Conservation (phyloP, 2,113 vertebrate species). For the Brachypteracias leptosomus region DNA sequence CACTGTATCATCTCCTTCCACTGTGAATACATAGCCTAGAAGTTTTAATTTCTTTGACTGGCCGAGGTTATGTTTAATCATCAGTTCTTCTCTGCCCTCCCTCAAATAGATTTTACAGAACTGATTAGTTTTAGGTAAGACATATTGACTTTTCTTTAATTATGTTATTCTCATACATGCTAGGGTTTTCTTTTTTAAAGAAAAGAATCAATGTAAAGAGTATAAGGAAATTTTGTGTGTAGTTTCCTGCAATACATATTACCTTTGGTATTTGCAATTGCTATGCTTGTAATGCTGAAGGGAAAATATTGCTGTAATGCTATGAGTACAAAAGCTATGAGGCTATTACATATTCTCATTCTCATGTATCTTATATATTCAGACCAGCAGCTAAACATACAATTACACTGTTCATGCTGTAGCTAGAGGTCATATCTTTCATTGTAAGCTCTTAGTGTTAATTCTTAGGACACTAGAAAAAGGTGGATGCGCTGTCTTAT, state of each 20-base stretch:
- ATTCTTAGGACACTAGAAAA: background rate
- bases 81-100: background rate
- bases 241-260: background rate
- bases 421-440: background rate
- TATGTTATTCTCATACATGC: background rate
- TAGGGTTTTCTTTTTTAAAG: background rate
- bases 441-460: background rate
- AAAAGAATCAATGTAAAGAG: background rate
- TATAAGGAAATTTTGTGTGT: background rate
- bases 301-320: background rate
- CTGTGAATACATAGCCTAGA: background rate
- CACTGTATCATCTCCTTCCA: background rate
- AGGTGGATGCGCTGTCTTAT: background rate
- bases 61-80: background rate
- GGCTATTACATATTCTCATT: background rate
- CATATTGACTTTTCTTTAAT: background rate
- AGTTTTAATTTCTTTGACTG: background rate
- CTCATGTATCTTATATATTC: background rate
- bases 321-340: background rate
- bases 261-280: background rate
- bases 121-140: background rate
- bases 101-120: background rate
- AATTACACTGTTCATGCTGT: accelerated
- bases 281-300: background rate
- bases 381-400: background rate